Conservation (phyloP, 1,140 invertebrate species). For the Pseudomyrmex pallidus region DNA sequence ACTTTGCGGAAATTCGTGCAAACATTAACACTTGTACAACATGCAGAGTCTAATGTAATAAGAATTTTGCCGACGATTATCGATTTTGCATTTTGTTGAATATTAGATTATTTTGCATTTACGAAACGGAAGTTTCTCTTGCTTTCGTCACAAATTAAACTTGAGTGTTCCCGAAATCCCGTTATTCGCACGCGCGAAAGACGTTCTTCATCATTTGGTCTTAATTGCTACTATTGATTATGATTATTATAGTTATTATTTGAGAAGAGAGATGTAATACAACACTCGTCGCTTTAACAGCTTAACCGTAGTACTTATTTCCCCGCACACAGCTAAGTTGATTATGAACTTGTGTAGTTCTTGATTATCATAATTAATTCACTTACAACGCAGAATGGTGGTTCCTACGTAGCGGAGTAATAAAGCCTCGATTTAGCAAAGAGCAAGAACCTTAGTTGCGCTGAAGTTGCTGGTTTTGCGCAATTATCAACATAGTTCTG, state of each 20-base stretch:
- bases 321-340: conserved; percentile 39
- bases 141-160: neutral
- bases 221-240: conserved; percentile 1
- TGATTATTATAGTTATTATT: conserved; percentile 18
- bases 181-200: neutral
- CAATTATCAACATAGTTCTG: conserved; percentile 43
- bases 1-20: neutral
- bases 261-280: conserved; percentile 17
- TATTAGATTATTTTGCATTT: neutral
- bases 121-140: neutral
- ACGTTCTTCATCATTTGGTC: neutral
- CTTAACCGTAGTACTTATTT: conserved; percentile 49
- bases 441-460: conserved; percentile 36
- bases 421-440: conserved; percentile 15
- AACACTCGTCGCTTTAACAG: conserved; percentile 35
- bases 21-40: neutral
- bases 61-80: no score
- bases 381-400: conserved; percentile 39
- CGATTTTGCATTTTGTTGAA: neutral
- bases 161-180: neutral
- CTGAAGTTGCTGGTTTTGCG: conserved; percentile 24
- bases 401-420: conserved; percentile 49
- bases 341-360: conserved; percentile 56
- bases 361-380: conserved; percentile 61
- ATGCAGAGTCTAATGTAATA: no score